Evolutionary conservation across 2,888 invertebrate species (phyloP), one percentile per base, ranked within the genome.

Genomic region (Terebella lapidaria): DNA sequence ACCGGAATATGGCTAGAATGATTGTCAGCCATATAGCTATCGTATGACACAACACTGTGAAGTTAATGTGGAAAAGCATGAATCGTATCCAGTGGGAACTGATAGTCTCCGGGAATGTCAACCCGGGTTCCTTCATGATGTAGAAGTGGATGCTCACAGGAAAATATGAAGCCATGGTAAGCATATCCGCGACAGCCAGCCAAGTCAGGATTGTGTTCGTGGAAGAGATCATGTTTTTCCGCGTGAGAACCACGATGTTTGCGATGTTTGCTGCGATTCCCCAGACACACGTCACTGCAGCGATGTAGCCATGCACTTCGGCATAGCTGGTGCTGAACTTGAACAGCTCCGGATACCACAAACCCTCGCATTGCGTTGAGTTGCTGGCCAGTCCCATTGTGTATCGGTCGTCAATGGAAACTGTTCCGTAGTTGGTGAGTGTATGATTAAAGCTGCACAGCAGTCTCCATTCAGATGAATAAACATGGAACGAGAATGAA

Each of bases 1-100:
- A 94, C 2, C 95, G 85, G 91, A 95, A 96, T 10, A 94, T 88
- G 0, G 95, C 95, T 63, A 96, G 81, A 0, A 91, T 90, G 1
- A 95, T 90, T 0, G 90, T n/a, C n/a, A n/a, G n/a, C n/a, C n/a
- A n/a, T n/a, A n/a, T n/a, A n/a, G n/a, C n/a, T n/a, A n/a, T n/a
- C 1, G 94, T 94, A 79, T 92, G 92, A 67, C 90, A 85, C 52
- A 89, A 86, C 80, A 94, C 92, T 26, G 90, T 88, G 79, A 93
- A 93, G 74, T 91, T 88, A 27, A 91, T 91, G 80, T 94, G 94
- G 72, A 94, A n/a, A n/a, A n/a, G n/a, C n/a, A n/a, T n/a, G n/a
- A n/a, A n/a, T n/a, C n/a, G n/a, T n/a, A n/a, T n/a, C 90, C 59
- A 82, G 72, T 26, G 81, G 72, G 55, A 82, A 82, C 70, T 1